Conservation (phyloP, 2,888 invertebrate genomes). For the Anoplius nigerrimus region DNA sequence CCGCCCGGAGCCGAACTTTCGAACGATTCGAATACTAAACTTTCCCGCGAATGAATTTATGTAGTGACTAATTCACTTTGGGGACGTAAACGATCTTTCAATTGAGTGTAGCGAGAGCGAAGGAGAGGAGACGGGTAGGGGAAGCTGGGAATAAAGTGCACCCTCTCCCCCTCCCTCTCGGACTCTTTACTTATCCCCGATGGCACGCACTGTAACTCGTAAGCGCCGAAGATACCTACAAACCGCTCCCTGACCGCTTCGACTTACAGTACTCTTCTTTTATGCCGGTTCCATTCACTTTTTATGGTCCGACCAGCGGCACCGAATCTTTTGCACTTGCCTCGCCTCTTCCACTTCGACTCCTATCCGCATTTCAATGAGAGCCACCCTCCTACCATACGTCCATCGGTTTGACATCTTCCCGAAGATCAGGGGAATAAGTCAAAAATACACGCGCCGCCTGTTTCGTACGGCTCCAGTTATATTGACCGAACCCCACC, state of each 20-base stretch:
- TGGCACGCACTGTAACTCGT: too few relatives aligned
- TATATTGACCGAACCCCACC: constrained; percentile 40
- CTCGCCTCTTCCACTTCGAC: constrained; percentile 9
- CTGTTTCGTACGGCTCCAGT: constrained; percentile 48
- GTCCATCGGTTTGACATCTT: constrained; percentile 31
- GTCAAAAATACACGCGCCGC: constrained; percentile 31
- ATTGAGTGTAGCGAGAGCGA: constrained; percentile 33
- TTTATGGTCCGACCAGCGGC: background rate
- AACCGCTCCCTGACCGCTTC: too few relatives aligned
- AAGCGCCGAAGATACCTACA: too few relatives aligned
- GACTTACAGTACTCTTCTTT: background rate
- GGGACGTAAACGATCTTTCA: constrained; percentile 43
- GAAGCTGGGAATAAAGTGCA: background rate
- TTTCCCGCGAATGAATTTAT: constrained; percentile 45
- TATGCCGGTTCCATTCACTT: too few relatives aligned
- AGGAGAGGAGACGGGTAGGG: background rate
- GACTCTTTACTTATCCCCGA: too few relatives aligned
- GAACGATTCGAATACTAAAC: constrained; percentile 40
- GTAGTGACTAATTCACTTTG: constrained; percentile 48
- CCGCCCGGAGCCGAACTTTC: constrained; percentile 32
- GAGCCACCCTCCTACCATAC: background rate
- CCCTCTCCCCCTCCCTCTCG: background rate
- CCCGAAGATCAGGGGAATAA: constrained; percentile 23
- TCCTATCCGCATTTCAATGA: constrained; percentile 29
- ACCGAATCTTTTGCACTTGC: background rate